Base-by-base conservation (phyloP, 2,888 invertebrate species). In the Brachycybe producta region DNA sequence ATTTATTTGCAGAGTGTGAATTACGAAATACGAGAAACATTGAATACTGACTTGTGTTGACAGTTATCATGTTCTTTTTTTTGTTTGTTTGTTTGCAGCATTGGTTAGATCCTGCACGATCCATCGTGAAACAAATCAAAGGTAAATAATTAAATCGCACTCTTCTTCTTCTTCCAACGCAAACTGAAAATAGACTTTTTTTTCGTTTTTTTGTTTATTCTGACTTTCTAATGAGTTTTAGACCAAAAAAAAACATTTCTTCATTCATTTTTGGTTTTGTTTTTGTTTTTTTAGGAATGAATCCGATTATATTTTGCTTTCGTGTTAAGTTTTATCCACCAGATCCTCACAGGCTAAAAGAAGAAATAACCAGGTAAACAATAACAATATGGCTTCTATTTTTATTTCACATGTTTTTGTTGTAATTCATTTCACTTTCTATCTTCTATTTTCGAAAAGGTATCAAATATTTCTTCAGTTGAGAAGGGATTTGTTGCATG, bases 241-340 rank as follows among this genome's bases (percentile, higher is more conserved):
- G 13, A 11, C 32, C 32, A 13, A 32, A 32, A 15, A 15, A 15
- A 15, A 35, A 35, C 35, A 35, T 35, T 35, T 35, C 35, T 4
- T 4, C n/a, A 4, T 2, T 35, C n/a, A 35, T 35, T 35, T 15
- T 17, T 15, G 5, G 13, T 23, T 40, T 40, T 40, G 3, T 17
- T 3, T 32, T 32, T 35, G 35, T 53, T 55, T 51, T 69, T 73
- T 11, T 73, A 88, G 92, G 91, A 70, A 78, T 91, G 62, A 83
- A 86, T 61, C 87, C 90, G 54, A 83, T 90, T 63, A 71, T 92
- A 54, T 86, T 97, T 67, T 92, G 91, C 70, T 90, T 97, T 69
- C 84, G 95, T 56, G 88, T 95, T 56, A 95, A 95, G 73, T 97
- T 91, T 70, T 97, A 97, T 68, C 95, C 97, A 15, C 86, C 87